Base-by-base conservation (phyloP, 2,113 vertebrate species). In the Engystomops pustulosus region DNA sequence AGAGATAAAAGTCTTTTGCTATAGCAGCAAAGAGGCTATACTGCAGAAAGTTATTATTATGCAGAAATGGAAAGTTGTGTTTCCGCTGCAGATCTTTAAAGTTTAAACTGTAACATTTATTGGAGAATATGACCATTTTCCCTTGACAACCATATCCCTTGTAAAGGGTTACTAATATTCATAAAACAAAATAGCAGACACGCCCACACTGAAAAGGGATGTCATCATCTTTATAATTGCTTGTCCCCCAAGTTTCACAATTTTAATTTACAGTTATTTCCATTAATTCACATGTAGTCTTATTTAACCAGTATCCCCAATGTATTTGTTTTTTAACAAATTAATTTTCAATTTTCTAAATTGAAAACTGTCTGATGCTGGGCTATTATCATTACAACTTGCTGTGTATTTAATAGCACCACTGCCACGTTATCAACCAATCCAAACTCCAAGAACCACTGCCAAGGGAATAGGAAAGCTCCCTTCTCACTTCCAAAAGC, bases 301-400 rank as follows among this genome's bases (percentile, higher is more conserved):
- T 34, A 32, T 18, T 34, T 34, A 34, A 20, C 30, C 30, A 67
- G 15, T 67, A 34, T 34, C 27, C 15, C 15, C 15, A 67, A 67
- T 34, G 32, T 67, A 36, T 34, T 34, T 67, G 10, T 67, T 32
- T 34, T 67, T 67, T 18, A 67, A 34, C 62, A 67, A 67, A 15
- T 67, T 0, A 18, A 34, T 34, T 67, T 34, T 67, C 30, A 18
- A 34, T 67, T 67, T 67, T 67, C 30, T 67, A 20, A 67, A 67
- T 67, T 67, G 14, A 67, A 67, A 67, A 67, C 27, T 67, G 18
- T 12, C 62, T 67, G 17, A 34, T 34, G 27, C 32, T 17, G 60
- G 4, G 60, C 6, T 32, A 32, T 65, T 65, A 65, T 65, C 60
- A 65, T 65, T 65, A 65, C 60, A 32, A 65, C 60, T 67, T 67